These are phyloP conservation scores for Lepidothrix coronata DNA, from an alignment of 2,113 vertebrate genomes.

Conservation along the genomic window DNA sequence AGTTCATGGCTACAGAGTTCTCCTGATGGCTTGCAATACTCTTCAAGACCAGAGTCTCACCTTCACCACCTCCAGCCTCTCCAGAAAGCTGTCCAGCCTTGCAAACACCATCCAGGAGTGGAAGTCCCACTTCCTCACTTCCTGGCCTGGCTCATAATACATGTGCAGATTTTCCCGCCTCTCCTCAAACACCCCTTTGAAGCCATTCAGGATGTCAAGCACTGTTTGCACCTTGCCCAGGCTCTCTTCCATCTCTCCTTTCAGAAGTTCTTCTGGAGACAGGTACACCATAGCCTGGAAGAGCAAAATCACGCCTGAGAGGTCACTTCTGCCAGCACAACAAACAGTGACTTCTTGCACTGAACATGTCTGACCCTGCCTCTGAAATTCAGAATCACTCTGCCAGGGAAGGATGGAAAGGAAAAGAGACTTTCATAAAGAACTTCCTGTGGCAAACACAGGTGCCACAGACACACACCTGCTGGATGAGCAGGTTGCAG, in stretches of 20 bases:
- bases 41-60: conserved; percentile 65
- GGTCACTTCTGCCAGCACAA: not conserved
- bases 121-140: conserved; percentile 84
- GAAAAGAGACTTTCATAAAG: no score
- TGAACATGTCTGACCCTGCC: not conserved
- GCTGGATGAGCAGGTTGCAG: conserved; percentile 90
- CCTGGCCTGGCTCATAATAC: conserved; percentile 74
- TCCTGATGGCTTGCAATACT: not conserved
- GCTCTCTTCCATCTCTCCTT: conserved; percentile 83
- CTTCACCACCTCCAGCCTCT: conserved; percentile 75
- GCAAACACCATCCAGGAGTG: conserved; percentile 77
- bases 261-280: conserved; percentile 86
- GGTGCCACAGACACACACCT: conserved; percentile 67
- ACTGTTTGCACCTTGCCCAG: conserved; percentile 77
- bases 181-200: conserved; percentile 79
- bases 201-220: conserved; percentile 74
- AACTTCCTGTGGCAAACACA: not conserved
- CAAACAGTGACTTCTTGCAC: accelerated
- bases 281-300: conserved; percentile 81
- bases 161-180: conserved; percentile 69
- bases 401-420: not conserved
- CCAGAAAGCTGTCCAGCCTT: conserved; percentile 79
- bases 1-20: not conserved
- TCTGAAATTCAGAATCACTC: not conserved
- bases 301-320: not conserved